Conservation (phyloP, 2,888 invertebrate species). For the Macaria liturata region DNA sequence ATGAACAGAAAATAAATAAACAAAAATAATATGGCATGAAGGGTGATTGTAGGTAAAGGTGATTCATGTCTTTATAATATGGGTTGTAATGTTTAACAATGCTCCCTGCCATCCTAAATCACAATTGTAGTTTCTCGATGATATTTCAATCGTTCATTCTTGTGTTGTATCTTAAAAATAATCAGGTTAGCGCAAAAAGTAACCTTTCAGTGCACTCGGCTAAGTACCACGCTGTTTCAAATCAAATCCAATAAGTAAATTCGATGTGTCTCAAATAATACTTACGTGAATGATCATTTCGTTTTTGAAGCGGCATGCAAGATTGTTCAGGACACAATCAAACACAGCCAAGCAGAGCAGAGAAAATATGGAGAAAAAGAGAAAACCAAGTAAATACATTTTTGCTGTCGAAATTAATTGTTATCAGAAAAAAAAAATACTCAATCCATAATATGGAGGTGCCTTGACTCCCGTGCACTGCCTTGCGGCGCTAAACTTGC, state of each 20-base stretch:
- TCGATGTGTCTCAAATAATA: conserved; percentile 85
- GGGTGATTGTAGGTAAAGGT: conserved; percentile 71
- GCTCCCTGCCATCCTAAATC: conserved; percentile 43
- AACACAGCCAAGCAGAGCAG: conserved; percentile 93
- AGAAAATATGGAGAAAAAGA: conserved; percentile 90
- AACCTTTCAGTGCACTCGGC: conserved; percentile 29
- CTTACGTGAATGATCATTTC: conserved; percentile 89
- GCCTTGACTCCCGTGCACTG: conserved; percentile 63
- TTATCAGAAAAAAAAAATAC: conserved; percentile 77
- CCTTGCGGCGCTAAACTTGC: conserved; percentile 29
- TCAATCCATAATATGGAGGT: conserved; percentile 72
- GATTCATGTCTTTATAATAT: conserved; percentile 39
- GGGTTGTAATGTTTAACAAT: conserved; percentile 38
- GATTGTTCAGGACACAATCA: conserved; percentile 91
- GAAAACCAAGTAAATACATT: conserved; percentile 89
- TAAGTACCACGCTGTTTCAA: conserved; percentile 39
- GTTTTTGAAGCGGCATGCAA: conserved; percentile 90
- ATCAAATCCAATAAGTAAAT: conserved; percentile 47
- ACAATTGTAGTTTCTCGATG: conserved; percentile 30
- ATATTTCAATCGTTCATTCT: conserved; percentile 28
- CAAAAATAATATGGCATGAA: conserved; percentile 62
- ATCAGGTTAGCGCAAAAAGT: conserved; percentile 32
- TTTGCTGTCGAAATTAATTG: conserved; percentile 79
- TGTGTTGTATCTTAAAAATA: conserved; percentile 32
- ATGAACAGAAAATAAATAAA: conserved; percentile 61